A percentile compares a stretch with the other conserved stretches of the same genome.
Evolutionary conservation across 2,797 vertebrate species (phyloP).

Genomic region (Gallirallus australis): DNA sequence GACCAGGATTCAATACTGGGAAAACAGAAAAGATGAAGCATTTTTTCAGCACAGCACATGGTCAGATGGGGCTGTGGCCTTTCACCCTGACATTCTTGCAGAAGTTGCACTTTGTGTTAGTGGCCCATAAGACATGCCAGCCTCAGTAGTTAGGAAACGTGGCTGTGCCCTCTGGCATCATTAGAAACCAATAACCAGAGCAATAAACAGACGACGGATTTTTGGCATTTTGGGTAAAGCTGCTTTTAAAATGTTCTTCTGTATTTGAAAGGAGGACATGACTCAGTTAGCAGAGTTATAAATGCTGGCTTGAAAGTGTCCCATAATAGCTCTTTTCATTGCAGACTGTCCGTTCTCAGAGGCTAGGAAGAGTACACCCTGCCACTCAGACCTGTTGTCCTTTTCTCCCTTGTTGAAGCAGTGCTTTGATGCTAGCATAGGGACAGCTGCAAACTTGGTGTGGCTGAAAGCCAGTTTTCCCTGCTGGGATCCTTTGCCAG

Average conservation of each 20-base stretch:
- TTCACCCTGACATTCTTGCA: constrained; percentile 53
- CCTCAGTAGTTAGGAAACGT: constrained; percentile 31
- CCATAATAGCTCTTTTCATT: constrained; percentile 58
- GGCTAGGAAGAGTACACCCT: constrained; percentile 39
- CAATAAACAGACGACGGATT: constrained; percentile 19
- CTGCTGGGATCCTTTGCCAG: background rate
- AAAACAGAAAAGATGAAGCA: background rate
- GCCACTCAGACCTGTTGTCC: constrained; percentile 15
- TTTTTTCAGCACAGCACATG: background rate
- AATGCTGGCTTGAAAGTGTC: constrained; percentile 14
- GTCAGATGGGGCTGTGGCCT: background rate
- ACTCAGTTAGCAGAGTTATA: constrained; percentile 46
- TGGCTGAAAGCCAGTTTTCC: background rate
- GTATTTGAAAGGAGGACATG: constrained; percentile 44
- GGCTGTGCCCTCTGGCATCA: constrained; percentile 6
- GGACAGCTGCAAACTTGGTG: background rate
- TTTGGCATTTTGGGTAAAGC: constrained; percentile 55
- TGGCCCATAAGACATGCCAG: background rate
- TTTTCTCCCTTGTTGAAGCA: background rate
- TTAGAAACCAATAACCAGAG: constrained; percentile 13
- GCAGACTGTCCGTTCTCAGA: background rate
- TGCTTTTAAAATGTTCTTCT: constrained; percentile 43
- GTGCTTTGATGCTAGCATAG: constrained; percentile 18
- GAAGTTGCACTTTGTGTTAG: constrained; percentile 38
- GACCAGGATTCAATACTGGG: background rate